Evolutionary conservation across 2,888 invertebrate genomes (phyloP).

Genomic region (Acanthoscelides obtectus): DNA sequence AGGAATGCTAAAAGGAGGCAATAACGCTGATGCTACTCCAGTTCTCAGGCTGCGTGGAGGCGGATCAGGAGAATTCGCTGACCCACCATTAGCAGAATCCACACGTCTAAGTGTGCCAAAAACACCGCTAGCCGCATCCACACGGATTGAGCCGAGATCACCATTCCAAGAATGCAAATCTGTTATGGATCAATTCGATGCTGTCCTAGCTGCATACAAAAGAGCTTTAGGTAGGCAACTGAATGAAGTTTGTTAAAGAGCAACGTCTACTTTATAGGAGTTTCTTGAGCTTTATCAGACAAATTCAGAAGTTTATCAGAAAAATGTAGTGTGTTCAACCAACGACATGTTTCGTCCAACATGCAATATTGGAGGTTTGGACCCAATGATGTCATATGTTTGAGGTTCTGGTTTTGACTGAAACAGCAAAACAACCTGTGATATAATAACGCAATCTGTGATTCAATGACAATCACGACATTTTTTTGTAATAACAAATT

Average conservation of each 20-base stretch:
- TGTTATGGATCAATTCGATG: conserved; percentile 42
- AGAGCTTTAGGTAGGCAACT: conserved; percentile 30
- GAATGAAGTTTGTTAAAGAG: background rate
- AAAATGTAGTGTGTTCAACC: too few species aligned
- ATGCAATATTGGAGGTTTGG: too few species aligned
- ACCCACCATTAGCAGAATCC: background rate
- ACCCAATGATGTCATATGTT: too few species aligned
- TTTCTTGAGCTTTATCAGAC: too few species aligned
- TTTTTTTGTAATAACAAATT: too few species aligned
- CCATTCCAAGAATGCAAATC: conserved; percentile 40
- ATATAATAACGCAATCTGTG: too few species aligned
- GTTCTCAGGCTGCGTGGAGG: conserved; percentile 8
- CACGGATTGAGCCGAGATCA: conserved; percentile 20
- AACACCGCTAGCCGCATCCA: background rate
- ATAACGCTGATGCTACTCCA: background rate
- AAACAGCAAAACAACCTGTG: too few species aligned
- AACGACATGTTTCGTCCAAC: too few species aligned
- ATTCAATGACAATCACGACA: too few species aligned
- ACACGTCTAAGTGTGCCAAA: background rate
- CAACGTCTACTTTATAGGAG: too few species aligned
- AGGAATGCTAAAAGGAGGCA: background rate
- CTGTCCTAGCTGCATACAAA: conserved; percentile 37
- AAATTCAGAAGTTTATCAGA: too few species aligned
- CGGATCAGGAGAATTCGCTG: background rate
- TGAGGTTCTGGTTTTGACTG: too few species aligned